Evolutionary conservation across 2,888 invertebrate species (phyloP), one percentile per base, ranked within the genome.

Genomic region (Heteropelma amictum): DNA sequence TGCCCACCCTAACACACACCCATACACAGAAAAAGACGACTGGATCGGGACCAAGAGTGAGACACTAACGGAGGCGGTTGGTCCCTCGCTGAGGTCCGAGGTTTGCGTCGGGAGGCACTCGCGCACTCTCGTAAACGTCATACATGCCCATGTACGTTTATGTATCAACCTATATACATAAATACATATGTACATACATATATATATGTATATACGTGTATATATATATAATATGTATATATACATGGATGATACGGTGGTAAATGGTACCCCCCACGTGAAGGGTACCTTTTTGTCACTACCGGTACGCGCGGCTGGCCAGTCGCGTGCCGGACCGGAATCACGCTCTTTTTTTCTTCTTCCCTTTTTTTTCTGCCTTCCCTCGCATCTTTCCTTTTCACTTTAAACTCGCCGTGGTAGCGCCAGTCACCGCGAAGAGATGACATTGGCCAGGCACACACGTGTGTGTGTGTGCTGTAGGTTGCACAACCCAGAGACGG

Each of bases 251-350:
- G 40, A 72, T 60, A 45, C 53, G 19, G 21, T 61, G 5, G 67
- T 71, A 14, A 58, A 78, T 76, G 77, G 68, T 58, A 72, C 54
- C 51, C 73, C 40, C 30, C 51, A 45, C 72, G 81, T 63, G 79
- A 67, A 76, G 80, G 82, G 82, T 76, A 84, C 85, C 86, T 87
- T 85, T 87, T 86, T 86, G 87, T 87, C 87, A 86, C 85, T 83
- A 78, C 78, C 78, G 78, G 76, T 73, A n/a, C n/a, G 60, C 38
- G 63, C 19, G 45, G 45, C 35, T 35, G 82, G 84, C 77, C 81
- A 82, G 87, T 86, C 87, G 87, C 87, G 87, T 87, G 87, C 87
- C 87, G 84, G 84, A 86, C 86, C 83, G 83, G 84, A 86, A 85
- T 87, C 81, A 74, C 72, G 80, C 76, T 79, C 73, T 78, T 76